A percentile compares a stretch with the other conserved stretches of the same genome.
phyloP scores from a whole-genome alignment of 2,797 vertebrate genomes.

The Trematomus bernacchii region DNA sequence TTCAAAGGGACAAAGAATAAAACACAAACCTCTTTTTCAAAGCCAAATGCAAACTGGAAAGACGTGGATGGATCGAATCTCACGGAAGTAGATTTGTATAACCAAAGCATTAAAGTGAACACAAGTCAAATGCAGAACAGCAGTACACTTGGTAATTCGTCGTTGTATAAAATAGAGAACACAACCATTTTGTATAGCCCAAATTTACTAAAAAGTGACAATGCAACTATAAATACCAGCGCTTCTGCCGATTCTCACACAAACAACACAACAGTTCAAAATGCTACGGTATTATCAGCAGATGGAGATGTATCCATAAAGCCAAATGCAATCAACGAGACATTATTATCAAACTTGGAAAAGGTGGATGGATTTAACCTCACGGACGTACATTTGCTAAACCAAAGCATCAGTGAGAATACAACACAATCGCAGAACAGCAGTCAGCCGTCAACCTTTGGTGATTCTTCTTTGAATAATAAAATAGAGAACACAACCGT shows the following conservation, averaged over 20 bases:
- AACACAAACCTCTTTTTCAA: conserved; percentile 7
- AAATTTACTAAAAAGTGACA: conserved; percentile 14
- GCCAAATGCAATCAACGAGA: no score
- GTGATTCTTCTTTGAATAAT: conserved; percentile 6
- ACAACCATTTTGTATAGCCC: neutral
- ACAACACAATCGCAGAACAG: conserved; percentile 27
- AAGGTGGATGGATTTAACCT: no score
- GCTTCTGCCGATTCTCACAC: neutral
- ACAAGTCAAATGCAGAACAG: conserved; percentile 9
- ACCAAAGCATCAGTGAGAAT: conserved; percentile 31
- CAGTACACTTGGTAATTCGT: no score
- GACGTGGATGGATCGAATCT: conserved; percentile 8
- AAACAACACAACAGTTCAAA: conserved; percentile 14
- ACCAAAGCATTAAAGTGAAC: conserved; percentile 44
- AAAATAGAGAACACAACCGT: conserved; percentile 28
- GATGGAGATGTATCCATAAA: no score
- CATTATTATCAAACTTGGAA: no score
- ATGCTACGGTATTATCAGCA: neutral
- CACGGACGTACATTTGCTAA: no score
- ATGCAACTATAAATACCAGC: conserved; percentile 22
- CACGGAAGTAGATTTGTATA: conserved; percentile 14
- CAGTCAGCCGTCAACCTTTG: neutral
- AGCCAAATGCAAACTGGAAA: conserved; percentile 14
- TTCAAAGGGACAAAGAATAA: neutral
- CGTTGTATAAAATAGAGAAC: no score